Evolutionary conservation across 2,797 vertebrate species (phyloP), one percentile per base, ranked within the genome.

Genomic region (Clarias platycephalus): DNA sequence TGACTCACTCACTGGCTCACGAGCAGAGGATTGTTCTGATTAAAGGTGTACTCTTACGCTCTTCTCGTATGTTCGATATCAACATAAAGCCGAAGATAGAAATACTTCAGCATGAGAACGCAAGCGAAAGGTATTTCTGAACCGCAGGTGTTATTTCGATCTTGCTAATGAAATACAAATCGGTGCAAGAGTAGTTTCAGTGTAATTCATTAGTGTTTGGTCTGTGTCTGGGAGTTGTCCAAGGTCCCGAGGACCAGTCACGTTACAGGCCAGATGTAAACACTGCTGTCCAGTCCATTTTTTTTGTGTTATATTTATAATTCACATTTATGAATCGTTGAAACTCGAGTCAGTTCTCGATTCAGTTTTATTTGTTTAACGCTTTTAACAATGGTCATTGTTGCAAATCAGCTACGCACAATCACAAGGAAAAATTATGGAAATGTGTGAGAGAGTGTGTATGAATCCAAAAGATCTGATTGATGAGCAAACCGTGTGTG

Each of bases 171-270:
- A 58, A 37, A 58, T 34, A 34, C 1, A 9, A 22, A 24, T 78
- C 6, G 20, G 24, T 5, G 2, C n/a, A 3, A 15, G 20, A 67
- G 22, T 31, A 18, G 24, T 63, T 24, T 64, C 24, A 0, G 3
- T 18, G 34, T 63, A 44, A 79, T 79, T 79, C 16, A 44, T 79
- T 63, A 16, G 60, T n/a, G 12, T 58, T 37, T 1, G 37, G 67
- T 12, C 15, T 22, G 5, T 31, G 5, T 31, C 40, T 57, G 57
- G 64, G 74, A 70, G 31, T 67, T 86, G 80, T 70, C 40, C 80
- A 16, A 24, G 66, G 80, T 86, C 8, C 84, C 63, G 80, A 71
- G 82, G 71, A 37, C 37, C 34, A 71, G 20, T 1, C 5, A n/a
- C 0, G 4, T 15, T 20, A 55, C 49, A 20, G n/a, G 55, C 7